phyloP scores from a whole-genome alignment of 2,888 invertebrate genomes.

The Lydus trimaculatus region DNA sequence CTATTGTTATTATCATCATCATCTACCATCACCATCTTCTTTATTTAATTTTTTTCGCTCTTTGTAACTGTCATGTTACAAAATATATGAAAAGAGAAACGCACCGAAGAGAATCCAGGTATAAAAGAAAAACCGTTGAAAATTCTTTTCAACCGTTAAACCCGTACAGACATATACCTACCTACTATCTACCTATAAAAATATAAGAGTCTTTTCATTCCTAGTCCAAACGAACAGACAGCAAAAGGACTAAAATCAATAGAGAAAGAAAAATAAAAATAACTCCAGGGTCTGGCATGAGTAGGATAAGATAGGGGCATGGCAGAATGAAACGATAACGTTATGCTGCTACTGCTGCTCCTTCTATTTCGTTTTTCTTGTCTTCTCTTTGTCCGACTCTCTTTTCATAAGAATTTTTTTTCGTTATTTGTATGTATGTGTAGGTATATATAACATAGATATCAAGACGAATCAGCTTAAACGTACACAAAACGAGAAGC shows the following conservation, averaged over 20 bases:
- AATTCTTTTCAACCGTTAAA: conserved; percentile 32
- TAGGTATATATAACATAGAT: neutral
- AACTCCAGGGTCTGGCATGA: conserved; percentile 27
- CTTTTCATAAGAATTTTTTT: no score
- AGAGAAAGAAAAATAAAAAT: conserved; percentile 35
- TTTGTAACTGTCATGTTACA: neutral
- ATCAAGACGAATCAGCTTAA: neutral
- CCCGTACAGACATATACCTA: conserved; percentile 7
- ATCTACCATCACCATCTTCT: neutral
- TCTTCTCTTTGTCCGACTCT: neutral
- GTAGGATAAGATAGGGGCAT: conserved; percentile 19
- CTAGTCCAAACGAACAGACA: conserved; percentile 30
- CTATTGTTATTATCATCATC: neutral
- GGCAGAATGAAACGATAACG: conserved; percentile 8
- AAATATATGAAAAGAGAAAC: conserved; percentile 3
- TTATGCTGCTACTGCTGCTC: neutral
- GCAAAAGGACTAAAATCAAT: conserved; percentile 42
- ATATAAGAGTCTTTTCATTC: conserved; percentile 12
- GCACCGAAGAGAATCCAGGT: conserved; percentile 34
- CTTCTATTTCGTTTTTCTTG: conserved; percentile 11
- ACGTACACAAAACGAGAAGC: neutral
- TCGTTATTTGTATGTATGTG: neutral
- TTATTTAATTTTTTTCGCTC: neutral
- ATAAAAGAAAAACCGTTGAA: conserved; percentile 40
- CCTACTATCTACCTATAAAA: neutral